A percentile compares a stretch with the other conserved stretches of the same genome.
Conservation (phyloP, 2,797 vertebrate genomes). For the Gallinago nigripennis region DNA sequence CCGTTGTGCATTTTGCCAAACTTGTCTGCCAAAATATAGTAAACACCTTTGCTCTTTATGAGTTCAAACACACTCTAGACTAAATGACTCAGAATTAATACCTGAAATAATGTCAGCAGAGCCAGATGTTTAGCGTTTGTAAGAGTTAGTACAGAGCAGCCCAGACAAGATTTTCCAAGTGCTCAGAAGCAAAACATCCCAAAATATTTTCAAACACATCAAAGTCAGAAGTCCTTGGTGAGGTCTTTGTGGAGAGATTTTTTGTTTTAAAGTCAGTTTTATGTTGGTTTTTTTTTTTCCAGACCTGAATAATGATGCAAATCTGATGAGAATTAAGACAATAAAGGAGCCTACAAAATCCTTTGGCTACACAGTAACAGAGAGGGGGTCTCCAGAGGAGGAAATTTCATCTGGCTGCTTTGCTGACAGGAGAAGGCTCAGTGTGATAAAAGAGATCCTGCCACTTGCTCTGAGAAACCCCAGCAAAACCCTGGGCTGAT, state of each 20-base stretch:
- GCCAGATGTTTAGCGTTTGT: slow-evolving; percentile 17
- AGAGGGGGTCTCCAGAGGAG: slow-evolving; percentile 65
- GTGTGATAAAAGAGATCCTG: slow-evolving; percentile 76
- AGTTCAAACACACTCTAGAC: not conserved
- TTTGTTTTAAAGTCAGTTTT: not conserved
- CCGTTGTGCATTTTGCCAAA: not conserved
- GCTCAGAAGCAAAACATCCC: slow-evolving; percentile 29
- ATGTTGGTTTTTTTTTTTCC: not conserved
- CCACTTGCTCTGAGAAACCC: slow-evolving; percentile 64
- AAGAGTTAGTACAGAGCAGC: not conserved
- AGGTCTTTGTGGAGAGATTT: not conserved
- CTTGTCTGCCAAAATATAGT: not conserved
- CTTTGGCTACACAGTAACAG: slow-evolving; percentile 62
- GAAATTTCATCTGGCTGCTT: slow-evolving; percentile 73
- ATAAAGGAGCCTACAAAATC: slow-evolving; percentile 58
- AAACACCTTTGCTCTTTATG: not conserved
- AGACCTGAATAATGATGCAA: slow-evolving; percentile 38
- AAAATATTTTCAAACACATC: not conserved
- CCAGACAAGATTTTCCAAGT: not conserved
- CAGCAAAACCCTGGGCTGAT: slow-evolving; percentile 42
- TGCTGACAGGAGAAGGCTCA: slow-evolving; percentile 78
- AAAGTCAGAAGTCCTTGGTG: not conserved
- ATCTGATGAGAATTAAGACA: slow-evolving; percentile 60
- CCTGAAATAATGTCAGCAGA: not conserved
- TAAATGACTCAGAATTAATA: slow-evolving; percentile 10